Evolutionary conservation across 2,113 vertebrate genomes (phyloP), one percentile per base, ranked within the genome.

Genomic region (Ascaphus truei): DNA sequence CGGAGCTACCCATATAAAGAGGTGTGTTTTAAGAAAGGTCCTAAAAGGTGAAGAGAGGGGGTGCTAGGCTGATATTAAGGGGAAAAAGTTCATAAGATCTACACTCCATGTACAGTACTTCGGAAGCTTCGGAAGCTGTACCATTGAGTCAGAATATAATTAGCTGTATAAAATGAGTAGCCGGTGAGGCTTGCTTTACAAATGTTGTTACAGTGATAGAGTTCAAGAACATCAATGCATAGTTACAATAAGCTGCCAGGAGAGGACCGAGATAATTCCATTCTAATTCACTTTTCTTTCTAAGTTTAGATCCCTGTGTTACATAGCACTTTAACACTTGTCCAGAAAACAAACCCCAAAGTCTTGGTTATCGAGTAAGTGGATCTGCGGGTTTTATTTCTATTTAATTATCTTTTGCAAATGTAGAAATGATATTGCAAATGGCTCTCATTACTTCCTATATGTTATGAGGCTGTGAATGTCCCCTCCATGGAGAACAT

Each of bases 261-360:
- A 26, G 23, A 13, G 5, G 13, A 8, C 36, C 16, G 15, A 25
- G 2, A 10, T 18, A 15, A 18, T 13, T 31, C 34, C 9, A 31
- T 45, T 62, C 31, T 62, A 62, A 64, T 64, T 37, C 16, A 36
- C 22, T 51, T 64, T 63, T 13, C n/a, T 26, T 34, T 63, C 45
- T 63, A 51, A 51, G 34, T 36, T 51, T 26, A 34, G 43, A 51
- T 15, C 45, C 5, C 13, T 18, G n/a, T 12, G 30, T 64, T 22
- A 52, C 62, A 51, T 36, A 36, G 18, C 47, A 12, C 25, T 15
- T 64, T 51, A 23, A 12, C 23, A 33, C 60, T 34, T 3, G 43
- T 50, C 20, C 18, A n/a, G 12, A 2, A 2, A 9, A 10, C 4
- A 31, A 8, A n/a, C 0, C 41, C 23, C 18, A 18, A 48, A 11